Evolutionary conservation across 1,140 invertebrate genomes (phyloP), one percentile per base, ranked within the genome.

Genomic region (Brachionus plicatilis): DNA sequence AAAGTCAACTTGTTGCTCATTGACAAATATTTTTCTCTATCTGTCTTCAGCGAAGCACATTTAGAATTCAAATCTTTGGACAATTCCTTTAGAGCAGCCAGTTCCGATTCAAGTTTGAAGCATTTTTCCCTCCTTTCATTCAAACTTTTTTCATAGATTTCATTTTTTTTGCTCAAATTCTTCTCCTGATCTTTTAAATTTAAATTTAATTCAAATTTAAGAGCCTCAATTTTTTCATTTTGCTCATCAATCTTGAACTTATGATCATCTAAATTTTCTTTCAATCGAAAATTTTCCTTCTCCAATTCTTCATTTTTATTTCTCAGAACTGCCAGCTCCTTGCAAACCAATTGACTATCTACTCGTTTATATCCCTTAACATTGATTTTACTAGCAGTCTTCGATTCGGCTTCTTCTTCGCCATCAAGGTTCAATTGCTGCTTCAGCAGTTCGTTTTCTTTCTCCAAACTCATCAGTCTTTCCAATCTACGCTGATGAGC

Each of bases 201-300:
- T 0, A 72, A 72, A 72, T 72, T 43, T 8, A 72, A 17, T 43
- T 72, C 68, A 72, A 72, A 72, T 43, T 72, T 72, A 5, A 72
- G 17, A 5, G 68, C 33, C 41, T 72, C 33, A 11, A 72, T 41
- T 41, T 72, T 14, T 43, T 43, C 68, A 41, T 20, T 72, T 20
- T 72, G 68, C 20, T 72, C 33, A 4, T 72, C 68, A 17, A 72
- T 9, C 37, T 72, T 72, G 41, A 20, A 72, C 33, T 72, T 72
- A 3, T 17, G 12, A 11, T 72, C 68, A 43, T 72, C 68, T 11
- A 41, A 17, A 43, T n/a, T 45, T 43, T 72, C 68, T 72, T 72
- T 72, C 33, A 72, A 20, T 20, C n/a, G 68, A 43, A 72, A 72
- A 45, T 72, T 72, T 43, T 72, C 68, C 17, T 72, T 72, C 14